These are phyloP conservation scores for Amphipyra berbera DNA, from an alignment of 2,888 invertebrate genomes.

Conservation along the genomic window DNA sequence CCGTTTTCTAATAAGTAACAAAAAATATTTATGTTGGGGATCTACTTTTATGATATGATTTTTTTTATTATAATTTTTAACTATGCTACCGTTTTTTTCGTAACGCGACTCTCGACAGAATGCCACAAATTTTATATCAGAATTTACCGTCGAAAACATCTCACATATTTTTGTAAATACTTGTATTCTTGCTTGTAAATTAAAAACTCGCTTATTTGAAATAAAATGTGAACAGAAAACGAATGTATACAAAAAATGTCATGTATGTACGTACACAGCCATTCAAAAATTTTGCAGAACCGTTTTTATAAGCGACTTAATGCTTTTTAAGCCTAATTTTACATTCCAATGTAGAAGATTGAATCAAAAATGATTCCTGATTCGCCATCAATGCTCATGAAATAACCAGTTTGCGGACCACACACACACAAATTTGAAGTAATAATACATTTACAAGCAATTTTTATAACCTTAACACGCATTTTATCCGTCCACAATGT, in stretches of 20 bases:
- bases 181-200: not conserved
- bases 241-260: constrained; percentile 11
- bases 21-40: not conserved
- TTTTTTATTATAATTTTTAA: not conserved
- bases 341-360: constrained; percentile 39
- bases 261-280: not conserved
- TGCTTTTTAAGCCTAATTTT: constrained; percentile 29
- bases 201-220: constrained; percentile 11
- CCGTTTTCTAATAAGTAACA: not conserved
- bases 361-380: constrained; percentile 25
- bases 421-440: constrained; percentile 38
- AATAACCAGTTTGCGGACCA: constrained; percentile 53
- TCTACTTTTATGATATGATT: not conserved
- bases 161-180: not conserved
- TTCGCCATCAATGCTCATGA: constrained; percentile 29
- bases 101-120: not conserved
- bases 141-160: constrained; percentile 8
- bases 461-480: constrained; percentile 34
- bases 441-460: constrained; percentile 29
- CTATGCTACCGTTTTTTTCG: not conserved
- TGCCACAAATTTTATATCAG: constrained; percentile 2
- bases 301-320: constrained; percentile 34
- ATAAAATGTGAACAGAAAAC: not conserved
- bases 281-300: constrained; percentile 33
- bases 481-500: constrained; percentile 3